Evolutionary conservation across 2,888 invertebrate species (phyloP), one percentile per base, ranked within the genome.

Genomic region (Rhingia rostrata): DNA sequence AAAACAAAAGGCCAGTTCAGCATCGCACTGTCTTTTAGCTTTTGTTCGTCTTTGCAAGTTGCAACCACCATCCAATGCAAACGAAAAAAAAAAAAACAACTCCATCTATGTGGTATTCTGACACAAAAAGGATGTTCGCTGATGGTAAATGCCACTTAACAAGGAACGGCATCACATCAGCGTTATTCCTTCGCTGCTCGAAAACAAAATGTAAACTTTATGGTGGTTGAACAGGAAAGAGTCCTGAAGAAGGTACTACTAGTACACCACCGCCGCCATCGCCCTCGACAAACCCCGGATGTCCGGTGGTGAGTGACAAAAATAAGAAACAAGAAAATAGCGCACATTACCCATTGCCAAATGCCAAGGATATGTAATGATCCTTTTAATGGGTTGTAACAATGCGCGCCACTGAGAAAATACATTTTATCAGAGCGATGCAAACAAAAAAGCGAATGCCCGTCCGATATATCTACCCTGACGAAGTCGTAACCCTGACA

Each of bases 341-440:
- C 72, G 63, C 83, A 79, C 83, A 79, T 74, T 74, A 74, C 74
- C 80, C 80, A 80, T 69, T 84, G 73, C 79, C 83, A 74, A 84
- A 84, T 80, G 74, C 80, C 75, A 70, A 75, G 84, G 84, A 84
- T 84, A 84, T 80, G 80, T 84, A 84, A 84, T 84, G 84, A 84
- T 84, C 80, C 84, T 80, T 80, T 84, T 84, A 84, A 84, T 84
- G 84, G 84, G 74, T 84, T 80, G 80, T 84, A 74, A 84, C 84
- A 84, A 80, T 70, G 84, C 84, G 80, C 84, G 73, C 79, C 69
- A 74, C 80, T 80, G 63, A 43, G 80, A 80, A 64, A 84, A 64
- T 64, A 84, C 79, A 69, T 74, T 79, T 63, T 73, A 73, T 77
- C 63, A 30, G 35, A 4, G 6, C 33, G 10, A 35, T 10, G 6